Percentiles rank a stretch among this genome's conserved stretches.
phyloP scores from a whole-genome alignment of 2,797 vertebrate species.

The Pteropus rufus region DNA sequence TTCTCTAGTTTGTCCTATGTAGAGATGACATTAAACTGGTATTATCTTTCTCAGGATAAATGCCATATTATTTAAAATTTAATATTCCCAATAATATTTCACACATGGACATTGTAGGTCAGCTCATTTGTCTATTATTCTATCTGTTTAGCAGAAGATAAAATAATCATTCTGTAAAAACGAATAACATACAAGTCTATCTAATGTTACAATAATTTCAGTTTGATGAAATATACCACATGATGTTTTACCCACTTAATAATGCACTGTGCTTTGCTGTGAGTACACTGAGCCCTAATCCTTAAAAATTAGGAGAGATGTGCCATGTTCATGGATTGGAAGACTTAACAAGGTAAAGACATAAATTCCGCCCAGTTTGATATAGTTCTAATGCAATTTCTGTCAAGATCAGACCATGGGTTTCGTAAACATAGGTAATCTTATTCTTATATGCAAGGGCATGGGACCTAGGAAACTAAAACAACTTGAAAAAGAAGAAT shows the following conservation, averaged over 20 bases:
- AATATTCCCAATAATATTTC: not conserved
- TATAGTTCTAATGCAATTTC: not conserved
- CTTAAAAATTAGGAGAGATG: not conserved
- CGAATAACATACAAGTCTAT: conserved; percentile 79
- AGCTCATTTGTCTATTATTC: conserved; percentile 70
- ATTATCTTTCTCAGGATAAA: not conserved
- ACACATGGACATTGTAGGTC: not conserved
- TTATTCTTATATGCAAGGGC: not conserved
- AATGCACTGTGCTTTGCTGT: conserved; percentile 42
- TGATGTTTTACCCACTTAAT: conserved; percentile 73
- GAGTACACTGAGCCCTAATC: conserved; percentile 44
- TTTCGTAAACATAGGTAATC: not conserved
- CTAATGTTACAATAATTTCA: conserved; percentile 80
- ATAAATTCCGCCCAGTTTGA: not conserved
- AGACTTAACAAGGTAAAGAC: not conserved
- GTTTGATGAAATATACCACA: conserved; percentile 73
- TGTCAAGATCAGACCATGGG: not conserved
- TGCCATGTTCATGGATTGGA: not conserved
- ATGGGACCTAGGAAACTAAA: not conserved
- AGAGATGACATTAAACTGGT: not conserved
- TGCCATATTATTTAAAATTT: not conserved
- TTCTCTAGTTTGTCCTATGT: not conserved
- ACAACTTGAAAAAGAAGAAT: not conserved
- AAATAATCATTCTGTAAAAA: conserved; percentile 78
- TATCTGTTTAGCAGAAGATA: conserved; percentile 76